Evolutionary conservation across 2,113 vertebrate genomes (phyloP).

Genomic region (Cygnus buccinator): DNA sequence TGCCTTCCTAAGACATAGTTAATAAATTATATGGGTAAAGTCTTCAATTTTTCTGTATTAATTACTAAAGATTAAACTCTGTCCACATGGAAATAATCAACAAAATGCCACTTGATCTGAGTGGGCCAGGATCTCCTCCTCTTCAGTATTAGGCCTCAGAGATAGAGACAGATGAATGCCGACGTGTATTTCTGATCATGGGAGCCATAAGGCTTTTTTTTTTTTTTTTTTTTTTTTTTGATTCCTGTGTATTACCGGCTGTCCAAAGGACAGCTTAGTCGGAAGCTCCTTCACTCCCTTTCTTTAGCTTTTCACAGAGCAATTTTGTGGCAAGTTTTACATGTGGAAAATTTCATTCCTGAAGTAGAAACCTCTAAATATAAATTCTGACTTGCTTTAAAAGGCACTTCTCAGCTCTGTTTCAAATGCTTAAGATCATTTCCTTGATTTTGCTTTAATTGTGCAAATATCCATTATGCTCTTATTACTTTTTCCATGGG

Average conservation of each 20-base stretch:
- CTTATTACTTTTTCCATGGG: neutral
- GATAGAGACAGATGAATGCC: neutral
- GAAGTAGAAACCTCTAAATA: neutral
- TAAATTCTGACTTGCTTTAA: neutral
- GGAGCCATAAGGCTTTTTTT: neutral
- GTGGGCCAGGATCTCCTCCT: neutral
- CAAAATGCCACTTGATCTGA: neutral
- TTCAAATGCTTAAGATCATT: neutral
- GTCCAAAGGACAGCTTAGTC: neutral
- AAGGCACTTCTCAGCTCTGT: neutral
- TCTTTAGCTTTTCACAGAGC: neutral
- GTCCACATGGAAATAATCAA: neutral
- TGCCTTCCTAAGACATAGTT: neutral
- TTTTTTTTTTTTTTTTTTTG: neutral
- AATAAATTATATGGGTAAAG: neutral
- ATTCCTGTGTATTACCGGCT: neutral
- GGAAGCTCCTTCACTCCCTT: neutral
- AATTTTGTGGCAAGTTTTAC: neutral
- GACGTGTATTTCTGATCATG: neutral
- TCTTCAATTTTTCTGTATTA: neutral
- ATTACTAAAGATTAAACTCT: neutral
- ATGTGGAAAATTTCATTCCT: neutral
- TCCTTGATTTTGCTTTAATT: neutral
- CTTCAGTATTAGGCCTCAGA: neutral
- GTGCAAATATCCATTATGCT: neutral